A percentile compares a stretch with the other conserved stretches of the same genome.
These are phyloP conservation scores for Scopus umbretta DNA, from an alignment of 2,113 vertebrate genomes.

Conservation along the genomic window DNA sequence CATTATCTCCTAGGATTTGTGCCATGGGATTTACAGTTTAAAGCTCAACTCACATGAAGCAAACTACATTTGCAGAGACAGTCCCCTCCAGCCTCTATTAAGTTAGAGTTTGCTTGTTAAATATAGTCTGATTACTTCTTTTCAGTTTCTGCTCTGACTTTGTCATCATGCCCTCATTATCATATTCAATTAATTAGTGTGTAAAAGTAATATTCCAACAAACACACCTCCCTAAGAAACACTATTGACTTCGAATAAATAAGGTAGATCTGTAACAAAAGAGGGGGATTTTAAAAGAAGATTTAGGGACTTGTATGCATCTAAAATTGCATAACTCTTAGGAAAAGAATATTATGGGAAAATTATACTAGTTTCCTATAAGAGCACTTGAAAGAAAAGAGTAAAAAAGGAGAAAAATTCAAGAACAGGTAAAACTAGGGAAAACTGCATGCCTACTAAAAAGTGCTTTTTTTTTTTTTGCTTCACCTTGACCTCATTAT, in stretches of 20 bases:
- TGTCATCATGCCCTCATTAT: conserved; percentile 68
- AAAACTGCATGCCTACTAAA: background rate
- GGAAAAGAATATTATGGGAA: background rate
- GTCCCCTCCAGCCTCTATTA: background rate
- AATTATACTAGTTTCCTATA: background rate
- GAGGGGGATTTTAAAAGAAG: background rate
- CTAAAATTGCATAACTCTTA: background rate
- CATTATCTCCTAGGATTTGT: background rate
- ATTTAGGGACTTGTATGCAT: background rate
- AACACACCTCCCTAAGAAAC: conserved; percentile 25
- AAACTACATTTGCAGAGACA: background rate
- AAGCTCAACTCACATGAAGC: background rate
- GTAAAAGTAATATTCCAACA: conserved; percentile 53
- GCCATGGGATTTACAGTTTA: background rate
- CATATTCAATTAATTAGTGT: conserved; percentile 73
- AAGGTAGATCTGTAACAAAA: conserved; percentile 17
- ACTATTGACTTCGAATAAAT: conserved; percentile 59
- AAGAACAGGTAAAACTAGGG: background rate
- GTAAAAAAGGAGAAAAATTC: background rate
- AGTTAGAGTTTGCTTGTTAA: background rate
- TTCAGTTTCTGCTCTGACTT: conserved; percentile 63
- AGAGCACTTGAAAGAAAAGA: background rate
- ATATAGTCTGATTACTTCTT: conserved; percentile 46
- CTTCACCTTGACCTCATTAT: background rate
- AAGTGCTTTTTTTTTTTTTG: background rate